A percentile compares a stretch with the other conserved stretches of the same genome.
Evolutionary conservation across 2,888 invertebrate species (phyloP).

Genomic region (Nesidiocoris tenuis): DNA sequence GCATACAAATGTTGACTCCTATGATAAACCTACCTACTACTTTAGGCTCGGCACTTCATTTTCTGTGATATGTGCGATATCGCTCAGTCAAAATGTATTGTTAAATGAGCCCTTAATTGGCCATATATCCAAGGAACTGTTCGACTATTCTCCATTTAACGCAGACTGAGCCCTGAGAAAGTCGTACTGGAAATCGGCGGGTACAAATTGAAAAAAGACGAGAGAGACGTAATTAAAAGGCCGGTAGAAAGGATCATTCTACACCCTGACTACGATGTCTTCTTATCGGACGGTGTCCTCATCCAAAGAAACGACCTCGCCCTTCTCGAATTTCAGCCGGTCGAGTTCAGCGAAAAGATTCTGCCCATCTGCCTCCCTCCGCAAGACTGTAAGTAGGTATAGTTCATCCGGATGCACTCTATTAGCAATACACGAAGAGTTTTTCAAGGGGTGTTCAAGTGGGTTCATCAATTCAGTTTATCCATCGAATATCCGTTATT

Average conservation of each 20-base stretch:
- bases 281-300: slow-evolving; percentile 17
- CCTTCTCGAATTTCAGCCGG: not conserved
- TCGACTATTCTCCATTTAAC: too few relatives aligned
- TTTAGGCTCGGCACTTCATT: too few relatives aligned
- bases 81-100: too few relatives aligned
- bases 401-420: not conserved
- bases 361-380: slow-evolving; percentile 25
- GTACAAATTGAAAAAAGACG: not conserved
- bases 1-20: too few relatives aligned
- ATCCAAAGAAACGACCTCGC: slow-evolving; percentile 29
- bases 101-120: too few relatives aligned
- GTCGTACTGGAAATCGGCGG: not conserved
- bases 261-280: slow-evolving; percentile 23
- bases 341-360: not conserved
- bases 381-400: not conserved
- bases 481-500: too few relatives aligned
- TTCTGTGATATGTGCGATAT: too few relatives aligned
- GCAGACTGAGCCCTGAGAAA: not conserved
- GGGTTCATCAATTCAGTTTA: too few relatives aligned
- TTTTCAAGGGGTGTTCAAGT: too few relatives aligned
- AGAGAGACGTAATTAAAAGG: not conserved
- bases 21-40: too few relatives aligned
- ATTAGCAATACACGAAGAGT: too few relatives aligned
- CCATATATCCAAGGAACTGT: too few relatives aligned
- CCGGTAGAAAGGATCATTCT: not conserved